Percentiles rank a stretch among this genome's conserved stretches.
These are phyloP conservation scores for Wiebesia pumilae DNA, from an alignment of 1,140 invertebrate species.

Conservation along the genomic window DNA sequence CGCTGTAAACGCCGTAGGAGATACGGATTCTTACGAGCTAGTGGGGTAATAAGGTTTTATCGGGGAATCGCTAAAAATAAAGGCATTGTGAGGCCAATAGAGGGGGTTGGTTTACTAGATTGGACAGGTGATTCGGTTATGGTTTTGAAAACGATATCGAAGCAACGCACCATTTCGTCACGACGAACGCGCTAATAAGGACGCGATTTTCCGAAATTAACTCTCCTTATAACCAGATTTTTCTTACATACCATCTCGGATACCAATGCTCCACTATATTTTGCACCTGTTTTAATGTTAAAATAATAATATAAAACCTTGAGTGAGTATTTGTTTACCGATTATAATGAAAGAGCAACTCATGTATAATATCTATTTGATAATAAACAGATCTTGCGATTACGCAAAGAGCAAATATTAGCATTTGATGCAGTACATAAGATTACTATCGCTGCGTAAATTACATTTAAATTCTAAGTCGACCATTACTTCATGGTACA, in stretches of 20 bases:
- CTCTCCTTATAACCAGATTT: too few species aligned
- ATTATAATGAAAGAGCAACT: too few species aligned
- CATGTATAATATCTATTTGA: too few species aligned
- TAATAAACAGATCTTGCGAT: too few species aligned
- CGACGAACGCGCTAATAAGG: neutral
- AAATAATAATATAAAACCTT: too few species aligned
- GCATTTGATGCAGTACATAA: neutral
- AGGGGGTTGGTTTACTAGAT: neutral
- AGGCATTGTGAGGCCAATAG: neutral
- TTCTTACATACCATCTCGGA: too few species aligned
- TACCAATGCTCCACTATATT: too few species aligned
- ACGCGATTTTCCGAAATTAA: neutral
- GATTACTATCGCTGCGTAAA: neutral
- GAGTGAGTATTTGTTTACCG: too few species aligned
- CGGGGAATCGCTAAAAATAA: neutral
- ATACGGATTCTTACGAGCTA: constrained; percentile 14
- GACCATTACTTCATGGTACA: too few species aligned
- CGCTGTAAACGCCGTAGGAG: constrained; percentile 2
- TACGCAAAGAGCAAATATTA: too few species aligned
- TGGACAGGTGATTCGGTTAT: neutral
- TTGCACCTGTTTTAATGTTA: neutral
- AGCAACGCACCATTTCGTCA: neutral
- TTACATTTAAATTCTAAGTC: neutral
- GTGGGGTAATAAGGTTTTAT: constrained; percentile 21
- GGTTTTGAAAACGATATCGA: neutral